Conservation (phyloP, 2,113 vertebrate genomes). For the Ochotona curzoniae region DNA sequence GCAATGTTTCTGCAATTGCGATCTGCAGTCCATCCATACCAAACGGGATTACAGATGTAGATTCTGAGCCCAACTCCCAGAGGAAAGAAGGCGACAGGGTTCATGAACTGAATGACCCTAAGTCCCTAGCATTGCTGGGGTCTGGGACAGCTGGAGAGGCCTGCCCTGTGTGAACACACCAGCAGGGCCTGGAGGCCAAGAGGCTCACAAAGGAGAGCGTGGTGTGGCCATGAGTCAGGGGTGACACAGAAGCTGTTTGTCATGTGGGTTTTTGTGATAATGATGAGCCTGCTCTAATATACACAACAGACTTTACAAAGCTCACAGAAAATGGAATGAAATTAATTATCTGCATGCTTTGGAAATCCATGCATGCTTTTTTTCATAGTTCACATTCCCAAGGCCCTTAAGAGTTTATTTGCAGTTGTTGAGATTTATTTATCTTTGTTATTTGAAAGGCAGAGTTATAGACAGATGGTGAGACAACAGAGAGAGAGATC, state of each 20-base stretch:
- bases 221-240: background rate
- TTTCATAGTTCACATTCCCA: no score
- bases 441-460: no score
- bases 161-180: background rate
- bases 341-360: no score
- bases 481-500: no score
- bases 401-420: no score
- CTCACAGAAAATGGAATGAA: no score
- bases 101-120: background rate
- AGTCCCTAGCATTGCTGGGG: background rate
- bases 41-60: background rate
- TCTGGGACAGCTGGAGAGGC: background rate
- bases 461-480: no score
- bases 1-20: background rate
- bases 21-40: background rate
- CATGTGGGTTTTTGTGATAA: background rate
- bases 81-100: background rate
- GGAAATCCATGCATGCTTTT: no score
- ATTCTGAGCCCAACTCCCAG: background rate
- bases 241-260: background rate
- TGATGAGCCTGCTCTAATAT: background rate
- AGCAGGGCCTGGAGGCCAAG: background rate
- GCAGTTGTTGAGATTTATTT: no score
- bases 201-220: background rate
- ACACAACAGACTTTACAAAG: background rate